Conservation (phyloP, 2,113 vertebrate species). For the Nansenia antarctica region DNA sequence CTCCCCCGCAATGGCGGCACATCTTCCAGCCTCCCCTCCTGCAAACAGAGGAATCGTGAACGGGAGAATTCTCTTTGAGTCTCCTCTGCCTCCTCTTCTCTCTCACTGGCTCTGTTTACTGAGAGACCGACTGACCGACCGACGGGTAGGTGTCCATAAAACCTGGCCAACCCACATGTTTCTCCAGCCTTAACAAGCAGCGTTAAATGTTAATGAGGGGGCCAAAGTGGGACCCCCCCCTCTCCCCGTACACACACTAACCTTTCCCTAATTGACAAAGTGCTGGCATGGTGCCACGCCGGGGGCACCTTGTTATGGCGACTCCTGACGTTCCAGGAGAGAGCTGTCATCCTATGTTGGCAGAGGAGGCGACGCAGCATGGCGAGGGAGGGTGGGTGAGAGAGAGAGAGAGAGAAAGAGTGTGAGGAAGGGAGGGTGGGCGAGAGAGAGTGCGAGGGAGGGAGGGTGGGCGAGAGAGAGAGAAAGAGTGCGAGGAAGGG, state of each 20-base stretch:
- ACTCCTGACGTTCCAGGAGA: background rate
- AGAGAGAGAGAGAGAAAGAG: too few species aligned
- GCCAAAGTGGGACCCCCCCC: background rate
- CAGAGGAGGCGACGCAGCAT: background rate
- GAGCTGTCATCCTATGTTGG: background rate
- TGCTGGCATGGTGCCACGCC: background rate
- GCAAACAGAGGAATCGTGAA: slow-evolving; percentile 17
- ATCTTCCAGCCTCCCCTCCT: background rate
- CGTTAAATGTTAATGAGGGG: slow-evolving; percentile 21
- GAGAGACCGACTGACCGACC: background rate
- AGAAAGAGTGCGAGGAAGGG: too few species aligned
- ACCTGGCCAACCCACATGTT: background rate
- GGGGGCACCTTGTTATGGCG: background rate
- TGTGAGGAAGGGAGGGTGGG: background rate
- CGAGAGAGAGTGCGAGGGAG: background rate
- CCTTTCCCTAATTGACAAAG: slow-evolving; percentile 29
- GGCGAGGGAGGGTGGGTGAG: background rate
- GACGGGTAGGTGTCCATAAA: background rate
- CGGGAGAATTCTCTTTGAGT: slow-evolving; percentile 41
- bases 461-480: too few species aligned
- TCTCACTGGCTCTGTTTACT: background rate
- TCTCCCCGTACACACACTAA: slow-evolving; percentile 1
- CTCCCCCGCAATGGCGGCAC: background rate
- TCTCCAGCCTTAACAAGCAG: background rate
- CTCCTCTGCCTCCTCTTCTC: background rate